Evolutionary conservation across 2,888 invertebrate genomes (phyloP).

Genomic region (Dasysyrphus tricinctus): DNA sequence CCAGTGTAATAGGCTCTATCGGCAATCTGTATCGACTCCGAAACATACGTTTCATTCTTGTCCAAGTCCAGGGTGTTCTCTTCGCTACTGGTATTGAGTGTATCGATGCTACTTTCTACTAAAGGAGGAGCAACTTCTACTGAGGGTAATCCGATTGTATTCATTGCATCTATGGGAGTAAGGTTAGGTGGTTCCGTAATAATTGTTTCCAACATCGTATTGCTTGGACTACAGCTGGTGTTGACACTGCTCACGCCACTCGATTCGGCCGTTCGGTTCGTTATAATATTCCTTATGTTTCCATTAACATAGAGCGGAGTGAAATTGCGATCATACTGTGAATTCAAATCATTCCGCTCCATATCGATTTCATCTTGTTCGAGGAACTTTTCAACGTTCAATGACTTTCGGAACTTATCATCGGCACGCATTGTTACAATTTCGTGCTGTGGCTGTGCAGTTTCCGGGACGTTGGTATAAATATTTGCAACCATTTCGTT

Average conservation of each 20-base stretch:
- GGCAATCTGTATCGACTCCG: constrained; percentile 82
- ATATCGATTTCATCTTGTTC: constrained; percentile 80
- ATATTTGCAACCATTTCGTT: constrained; percentile 85
- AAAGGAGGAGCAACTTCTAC: constrained; percentile 46
- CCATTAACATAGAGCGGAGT: constrained; percentile 82
- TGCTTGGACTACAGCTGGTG: constrained; percentile 56
- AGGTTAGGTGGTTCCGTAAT: constrained; percentile 55
- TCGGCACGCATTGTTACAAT: constrained; percentile 80
- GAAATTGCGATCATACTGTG: constrained; percentile 79
- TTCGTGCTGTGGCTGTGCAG: constrained; percentile 86
- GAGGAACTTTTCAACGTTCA: constrained; percentile 79
- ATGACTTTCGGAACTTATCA: constrained; percentile 79
- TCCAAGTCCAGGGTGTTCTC: constrained; percentile 78
- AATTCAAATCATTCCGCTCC: constrained; percentile 79
- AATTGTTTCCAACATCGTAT: constrained; percentile 37
- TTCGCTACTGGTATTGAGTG: constrained; percentile 70
- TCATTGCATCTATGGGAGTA: constrained; percentile 79
- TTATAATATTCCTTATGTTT: constrained; percentile 75
- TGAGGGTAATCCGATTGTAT: constrained; percentile 80
- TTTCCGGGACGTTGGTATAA: constrained; percentile 87
- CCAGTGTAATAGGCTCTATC: constrained; percentile 78
- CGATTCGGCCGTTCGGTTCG: constrained; percentile 39
- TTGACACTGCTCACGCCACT: constrained; percentile 55
- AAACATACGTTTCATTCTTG: constrained; percentile 82
- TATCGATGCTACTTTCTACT: constrained; percentile 54